A percentile compares a stretch with the other conserved stretches of the same genome.
phyloP scores from a whole-genome alignment of 92 coral and sea anemone genomes.

The Paramuricea clavata region DNA sequence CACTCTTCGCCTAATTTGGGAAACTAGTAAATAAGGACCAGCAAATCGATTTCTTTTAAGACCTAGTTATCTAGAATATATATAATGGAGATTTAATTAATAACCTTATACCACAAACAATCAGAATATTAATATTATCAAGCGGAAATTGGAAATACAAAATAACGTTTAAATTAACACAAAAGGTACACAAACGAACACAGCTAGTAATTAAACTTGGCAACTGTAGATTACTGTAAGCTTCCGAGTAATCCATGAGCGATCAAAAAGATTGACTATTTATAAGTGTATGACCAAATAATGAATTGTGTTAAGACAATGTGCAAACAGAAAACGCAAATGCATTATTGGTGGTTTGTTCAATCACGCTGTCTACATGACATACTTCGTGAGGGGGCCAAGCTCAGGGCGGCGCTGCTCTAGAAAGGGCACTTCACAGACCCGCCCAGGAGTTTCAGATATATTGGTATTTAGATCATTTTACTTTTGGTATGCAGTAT shows the following conservation, averaged over 20 bases:
- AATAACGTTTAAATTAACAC: not conserved
- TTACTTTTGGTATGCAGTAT: too few relatives aligned
- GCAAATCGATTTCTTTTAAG: too few relatives aligned
- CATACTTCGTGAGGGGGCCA: too few relatives aligned
- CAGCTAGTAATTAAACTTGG: not conserved
- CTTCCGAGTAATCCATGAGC: not conserved
- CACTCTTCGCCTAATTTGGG: too few relatives aligned
- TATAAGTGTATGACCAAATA: not conserved
- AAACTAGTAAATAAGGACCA: too few relatives aligned
- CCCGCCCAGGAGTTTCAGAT: too few relatives aligned
- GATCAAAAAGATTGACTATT: not conserved
- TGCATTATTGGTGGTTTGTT: not conserved
- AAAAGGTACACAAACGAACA: slow-evolving; percentile 12
- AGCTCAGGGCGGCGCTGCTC: not conserved
- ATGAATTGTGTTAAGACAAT: not conserved
- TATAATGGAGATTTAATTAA: not conserved
- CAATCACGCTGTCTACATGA: too few relatives aligned
- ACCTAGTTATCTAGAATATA: too few relatives aligned
- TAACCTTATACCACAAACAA: not conserved
- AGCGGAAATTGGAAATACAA: slow-evolving; percentile 3
- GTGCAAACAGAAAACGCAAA: not conserved
- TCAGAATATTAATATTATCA: not conserved
- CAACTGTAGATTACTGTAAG: not conserved
- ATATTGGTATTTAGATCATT: too few relatives aligned
- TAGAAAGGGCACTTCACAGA: too few relatives aligned